Percentiles rank a stretch among this genome's conserved stretches.
Conservation (phyloP, 1,140 invertebrate genomes). For the Drosophila azteca region DNA sequence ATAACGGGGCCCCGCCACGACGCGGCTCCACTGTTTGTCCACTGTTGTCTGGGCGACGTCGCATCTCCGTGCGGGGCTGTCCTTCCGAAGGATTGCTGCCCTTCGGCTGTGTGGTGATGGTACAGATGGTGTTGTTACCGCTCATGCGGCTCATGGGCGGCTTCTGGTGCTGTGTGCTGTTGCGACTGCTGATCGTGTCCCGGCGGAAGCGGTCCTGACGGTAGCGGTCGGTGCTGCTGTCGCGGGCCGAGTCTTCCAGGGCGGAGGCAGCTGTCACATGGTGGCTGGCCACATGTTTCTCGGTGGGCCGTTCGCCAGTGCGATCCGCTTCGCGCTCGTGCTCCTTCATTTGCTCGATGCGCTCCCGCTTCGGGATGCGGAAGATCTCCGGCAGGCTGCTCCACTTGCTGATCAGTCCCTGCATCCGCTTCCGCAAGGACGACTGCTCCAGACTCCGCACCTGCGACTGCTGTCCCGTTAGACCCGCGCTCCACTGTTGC, state of each 20-base stretch:
- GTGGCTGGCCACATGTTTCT: slow-evolving; percentile 32
- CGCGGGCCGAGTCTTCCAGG: slow-evolving; percentile 45
- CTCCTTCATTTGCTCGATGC: slow-evolving; percentile 96
- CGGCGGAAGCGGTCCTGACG: slow-evolving; percentile 83
- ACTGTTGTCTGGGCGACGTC: slow-evolving; percentile 9
- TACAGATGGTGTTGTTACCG: slow-evolving; percentile 62
- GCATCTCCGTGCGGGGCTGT: neutral
- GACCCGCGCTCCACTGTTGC: slow-evolving; percentile 89
- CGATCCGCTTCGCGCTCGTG: slow-evolving; percentile 92
- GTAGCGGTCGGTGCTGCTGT: slow-evolving; percentile 73
- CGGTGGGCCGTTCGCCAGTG: slow-evolving; percentile 25
- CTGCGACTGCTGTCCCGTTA: slow-evolving; percentile 66
- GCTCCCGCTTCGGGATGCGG: slow-evolving; percentile 97
- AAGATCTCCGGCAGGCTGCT: slow-evolving; percentile 87
- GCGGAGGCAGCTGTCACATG: slow-evolving; percentile 52
- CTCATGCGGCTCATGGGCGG: slow-evolving; percentile 42
- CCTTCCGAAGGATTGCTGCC: slow-evolving; percentile 19
- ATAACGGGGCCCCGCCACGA: slow-evolving; percentile 31
- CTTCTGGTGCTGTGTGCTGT: slow-evolving; percentile 28
- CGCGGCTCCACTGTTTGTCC: no score
- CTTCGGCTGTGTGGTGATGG: slow-evolving; percentile 48
- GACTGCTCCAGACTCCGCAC: neutral
- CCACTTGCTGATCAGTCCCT: slow-evolving; percentile 59
- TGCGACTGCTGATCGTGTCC: slow-evolving; percentile 45
- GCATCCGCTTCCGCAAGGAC: slow-evolving; percentile 12